Base-by-base conservation (phyloP, 2,113 vertebrate genomes). In the Theristicus caerulescens region DNA sequence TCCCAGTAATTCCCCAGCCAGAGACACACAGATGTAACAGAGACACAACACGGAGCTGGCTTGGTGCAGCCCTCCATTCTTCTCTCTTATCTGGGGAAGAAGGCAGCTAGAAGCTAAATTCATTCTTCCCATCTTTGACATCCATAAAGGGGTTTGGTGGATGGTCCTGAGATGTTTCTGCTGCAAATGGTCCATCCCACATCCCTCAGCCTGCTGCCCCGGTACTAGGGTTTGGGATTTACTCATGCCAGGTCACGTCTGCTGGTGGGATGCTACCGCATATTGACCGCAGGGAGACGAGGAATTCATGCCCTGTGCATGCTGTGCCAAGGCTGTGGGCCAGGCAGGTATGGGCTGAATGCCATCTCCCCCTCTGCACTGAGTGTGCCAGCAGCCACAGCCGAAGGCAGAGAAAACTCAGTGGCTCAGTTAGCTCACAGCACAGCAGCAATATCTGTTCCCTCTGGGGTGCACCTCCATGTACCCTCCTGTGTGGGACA, bases 261-360 rank as follows among this genome's bases (percentile, higher is more conserved):
- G 21, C 72, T 5, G 27, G 59, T 49, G 86, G 69, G 80, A 32
- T 27, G 8, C 29, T 65, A 32, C 67, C 12, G 0, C 57, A 21
- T 12, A 16, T 0, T 6, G 69, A 22, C 20, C 1, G 0, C 31
- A 5, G 51, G 54, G 40, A 79, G 46, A 64, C 0, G 10, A 9
- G 66, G 78, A 52, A 85, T 93, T 34, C 7, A 0, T 18, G 65
- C 36, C 70, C 73, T 32, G 31, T 36, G 49, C 19, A 15, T 0
- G 14, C 61, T 1, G 54, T 73, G 86, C 89, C 95, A 86, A 67
- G 52, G 70, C 70, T 34, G 11, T 12, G 83, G 71, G 76, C 76
- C 65, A 73, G 82, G 66, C 58, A 69, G 82, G 67, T 11, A 31
- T 0, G 51, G 82, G 94, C 84, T 74, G 67, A 10, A 11, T 21